Base-by-base conservation (phyloP, 2,113 vertebrate genomes). In the Apaloderma vittatum region DNA sequence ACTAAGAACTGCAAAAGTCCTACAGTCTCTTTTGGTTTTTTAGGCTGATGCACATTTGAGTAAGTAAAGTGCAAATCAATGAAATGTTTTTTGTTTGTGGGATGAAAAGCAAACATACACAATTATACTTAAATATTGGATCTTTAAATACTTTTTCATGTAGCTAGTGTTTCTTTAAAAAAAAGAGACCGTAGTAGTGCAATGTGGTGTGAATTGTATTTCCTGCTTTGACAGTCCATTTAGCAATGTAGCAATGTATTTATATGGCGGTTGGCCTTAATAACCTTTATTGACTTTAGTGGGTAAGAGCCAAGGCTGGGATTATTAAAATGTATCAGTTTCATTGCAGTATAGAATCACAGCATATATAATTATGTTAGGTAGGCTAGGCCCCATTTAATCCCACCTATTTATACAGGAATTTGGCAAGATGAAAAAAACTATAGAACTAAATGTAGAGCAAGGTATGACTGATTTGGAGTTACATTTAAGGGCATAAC, bases 281-380 rank as follows among this genome's bases (percentile, higher is more conserved):
- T 99, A 99, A 98, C 98, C 99, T 99, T 99, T 98, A 99, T 98
- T 99, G 98, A 99, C 99, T 99, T 98, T 59, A 97, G 98, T 96
- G 98, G 98, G 98, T 98, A 97, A 98, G 98, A 99, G 99, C 99
- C 98, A 98, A 99, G 98, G 97, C 98, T 98, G 98, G 98, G 98
- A 98, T 99, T 99, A 99, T 99, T 99, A 99, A 99, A 99, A 99
- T 98, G 98, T 98, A 99, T 99, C 98, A 97, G 94, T 99, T 99
- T 99, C 98, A 98, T 98, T 98, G 97, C 98, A 97, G 97, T 98
- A 98, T 99, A 98, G 98, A 99, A 98, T 98, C 98, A 97, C 98
- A 98, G 98, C 98, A 96, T 97, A 86, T 97, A 98, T 98, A 99
- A 99, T 99, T 99, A 98, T 98, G 98, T 98, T 98, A 98, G 98